Percentiles rank a stretch among this genome's conserved stretches.
These are phyloP conservation scores for Schizopygopsis pylzovi DNA, from an alignment of 2,797 vertebrate genomes.

Conservation along the genomic window DNA sequence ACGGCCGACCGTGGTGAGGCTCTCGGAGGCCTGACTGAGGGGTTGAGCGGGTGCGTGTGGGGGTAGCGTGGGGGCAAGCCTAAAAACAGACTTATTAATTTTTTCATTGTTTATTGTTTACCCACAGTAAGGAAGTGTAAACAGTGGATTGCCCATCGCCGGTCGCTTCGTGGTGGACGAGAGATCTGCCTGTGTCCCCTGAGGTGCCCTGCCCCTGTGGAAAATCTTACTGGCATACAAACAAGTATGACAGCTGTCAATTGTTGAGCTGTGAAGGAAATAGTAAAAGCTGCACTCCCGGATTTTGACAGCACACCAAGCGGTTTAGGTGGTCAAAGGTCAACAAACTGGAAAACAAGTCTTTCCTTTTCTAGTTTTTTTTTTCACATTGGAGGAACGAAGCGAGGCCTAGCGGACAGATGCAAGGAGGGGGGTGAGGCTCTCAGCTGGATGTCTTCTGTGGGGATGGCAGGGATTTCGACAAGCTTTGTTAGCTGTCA, in stretches of 20 bases:
- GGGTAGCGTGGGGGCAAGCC: constrained; percentile 55
- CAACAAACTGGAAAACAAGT: constrained; percentile 64
- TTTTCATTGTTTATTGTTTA: constrained; percentile 84
- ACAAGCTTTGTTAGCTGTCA: constrained; percentile 81
- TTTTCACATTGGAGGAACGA: neutral
- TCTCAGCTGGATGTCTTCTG: constrained; percentile 58
- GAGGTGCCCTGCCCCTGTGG: constrained; percentile 60
- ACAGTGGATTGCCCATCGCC: constrained; percentile 76
- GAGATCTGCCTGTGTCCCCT: constrained; percentile 64
- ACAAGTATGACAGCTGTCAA: constrained; percentile 62
- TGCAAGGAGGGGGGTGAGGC: constrained; percentile 41
- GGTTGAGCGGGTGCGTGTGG: constrained; percentile 66
- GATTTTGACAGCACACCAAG: constrained; percentile 57
- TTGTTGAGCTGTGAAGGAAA: constrained; percentile 61
- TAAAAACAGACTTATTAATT: constrained; percentile 65
- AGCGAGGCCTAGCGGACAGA: constrained; percentile 50
- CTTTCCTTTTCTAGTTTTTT: constrained; percentile 59
- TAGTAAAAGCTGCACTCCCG: constrained; percentile 41
- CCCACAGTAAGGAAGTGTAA: constrained; percentile 75
- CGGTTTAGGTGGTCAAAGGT: constrained; percentile 66
- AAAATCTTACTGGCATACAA: constrained; percentile 62
- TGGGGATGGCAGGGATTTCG: constrained; percentile 55
- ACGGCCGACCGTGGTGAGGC: constrained; percentile 68
- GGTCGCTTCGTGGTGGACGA: constrained; percentile 64
- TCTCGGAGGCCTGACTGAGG: constrained; percentile 74